These are phyloP conservation scores for Gambusia yucatana DNA, from an alignment of 2,797 vertebrate genomes.

Conservation along the genomic window DNA sequence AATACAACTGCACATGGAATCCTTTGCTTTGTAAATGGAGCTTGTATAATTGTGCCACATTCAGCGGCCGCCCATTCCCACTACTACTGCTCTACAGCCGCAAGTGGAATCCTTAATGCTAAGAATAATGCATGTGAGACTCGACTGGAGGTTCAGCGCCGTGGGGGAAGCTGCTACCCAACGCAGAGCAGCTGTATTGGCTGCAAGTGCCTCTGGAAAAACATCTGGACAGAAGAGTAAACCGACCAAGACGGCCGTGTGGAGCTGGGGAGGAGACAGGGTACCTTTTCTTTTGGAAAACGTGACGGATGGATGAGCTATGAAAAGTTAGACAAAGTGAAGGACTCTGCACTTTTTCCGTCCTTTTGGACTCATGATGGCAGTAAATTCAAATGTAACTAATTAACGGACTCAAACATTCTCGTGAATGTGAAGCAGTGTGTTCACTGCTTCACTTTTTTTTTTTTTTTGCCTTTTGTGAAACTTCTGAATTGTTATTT, in stretches of 20 bases:
- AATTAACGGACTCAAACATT: neutral
- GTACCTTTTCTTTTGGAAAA: slow-evolving; percentile 11
- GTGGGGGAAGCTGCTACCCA: slow-evolving; percentile 53
- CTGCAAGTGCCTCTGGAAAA: slow-evolving; percentile 52
- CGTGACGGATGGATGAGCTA: neutral
- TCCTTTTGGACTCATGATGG: neutral
- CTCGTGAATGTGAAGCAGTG: neutral
- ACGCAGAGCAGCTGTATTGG: slow-evolving; percentile 63
- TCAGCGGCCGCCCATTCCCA: slow-evolving; percentile 37
- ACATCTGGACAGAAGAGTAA: slow-evolving; percentile 64
- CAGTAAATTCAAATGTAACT: neutral
- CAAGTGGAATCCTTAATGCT: slow-evolving; percentile 65
- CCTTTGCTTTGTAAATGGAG: slow-evolving; percentile 51
- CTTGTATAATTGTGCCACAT: slow-evolving; percentile 39
- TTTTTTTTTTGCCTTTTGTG: neutral
- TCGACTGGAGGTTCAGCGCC: slow-evolving; percentile 48
- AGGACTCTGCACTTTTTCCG: neutral
- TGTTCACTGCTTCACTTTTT: neutral
- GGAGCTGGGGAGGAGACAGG: slow-evolving; percentile 10
- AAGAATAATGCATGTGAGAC: slow-evolving; percentile 65
- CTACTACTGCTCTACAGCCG: slow-evolving; percentile 43
- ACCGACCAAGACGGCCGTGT: slow-evolving; percentile 18
- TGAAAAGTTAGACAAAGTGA: neutral
- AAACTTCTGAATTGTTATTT: neutral
- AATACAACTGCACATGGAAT: slow-evolving; percentile 30